Conservation (phyloP, 2,113 vertebrate species). For the Oryzias woworae region DNA sequence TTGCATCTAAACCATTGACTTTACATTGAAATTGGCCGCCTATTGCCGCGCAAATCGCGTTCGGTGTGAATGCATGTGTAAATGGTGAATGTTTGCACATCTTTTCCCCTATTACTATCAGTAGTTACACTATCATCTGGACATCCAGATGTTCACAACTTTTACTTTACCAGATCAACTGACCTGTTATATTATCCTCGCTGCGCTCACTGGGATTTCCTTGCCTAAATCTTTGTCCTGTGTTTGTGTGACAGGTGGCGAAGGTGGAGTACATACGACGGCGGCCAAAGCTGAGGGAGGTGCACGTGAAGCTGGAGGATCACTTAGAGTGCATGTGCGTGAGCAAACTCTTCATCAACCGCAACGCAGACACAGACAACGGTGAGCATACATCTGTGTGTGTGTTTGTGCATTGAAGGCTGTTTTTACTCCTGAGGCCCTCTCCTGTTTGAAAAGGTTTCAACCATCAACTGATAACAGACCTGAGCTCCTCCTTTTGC, state of each 20-base stretch:
- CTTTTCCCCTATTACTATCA: no score
- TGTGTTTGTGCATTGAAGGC: constrained; percentile 3
- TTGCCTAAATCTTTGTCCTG: constrained; percentile 7
- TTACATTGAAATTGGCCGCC: no score
- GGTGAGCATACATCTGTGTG: constrained; percentile 71
- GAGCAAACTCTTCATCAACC: constrained; percentile 80
- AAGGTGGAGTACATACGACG: constrained; percentile 95
- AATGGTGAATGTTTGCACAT: no score
- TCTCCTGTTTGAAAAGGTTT: constrained; percentile 41
- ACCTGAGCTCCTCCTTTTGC: constrained; percentile 55
- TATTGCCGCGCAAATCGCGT: no score
- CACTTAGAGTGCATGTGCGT: constrained; percentile 92
- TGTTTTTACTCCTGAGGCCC: constrained; percentile 21
- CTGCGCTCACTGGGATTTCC: not conserved
- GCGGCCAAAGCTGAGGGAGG: constrained; percentile 92
- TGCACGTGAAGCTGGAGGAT: constrained; percentile 94
- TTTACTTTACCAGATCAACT: not conserved
- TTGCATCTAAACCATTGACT: no score
- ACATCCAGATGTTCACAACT: not conserved
- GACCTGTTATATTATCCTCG: not conserved
- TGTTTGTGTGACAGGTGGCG: constrained; percentile 82
- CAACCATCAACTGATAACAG: constrained; percentile 49
- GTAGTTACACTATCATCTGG: not conserved
- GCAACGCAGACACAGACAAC: constrained; percentile 86
- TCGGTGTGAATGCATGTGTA: no score